Conservation (phyloP, 2,797 vertebrate species). For the Catamblyrhynchus diadema region DNA sequence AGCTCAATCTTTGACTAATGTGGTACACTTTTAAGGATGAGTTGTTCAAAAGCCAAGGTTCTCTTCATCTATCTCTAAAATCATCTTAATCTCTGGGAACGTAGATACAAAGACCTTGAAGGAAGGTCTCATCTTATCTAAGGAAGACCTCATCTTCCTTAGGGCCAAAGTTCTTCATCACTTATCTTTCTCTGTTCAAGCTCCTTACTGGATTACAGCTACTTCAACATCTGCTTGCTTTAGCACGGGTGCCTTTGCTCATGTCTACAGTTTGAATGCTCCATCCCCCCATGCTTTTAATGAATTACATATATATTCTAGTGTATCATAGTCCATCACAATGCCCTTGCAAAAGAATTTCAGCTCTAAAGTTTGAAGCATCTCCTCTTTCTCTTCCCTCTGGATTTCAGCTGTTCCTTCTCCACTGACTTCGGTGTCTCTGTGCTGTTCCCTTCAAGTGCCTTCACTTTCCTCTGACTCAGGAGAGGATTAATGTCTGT, state of each 20-base stretch:
- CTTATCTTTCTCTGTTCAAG: background rate
- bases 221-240: background rate
- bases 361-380: background rate
- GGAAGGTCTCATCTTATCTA: background rate
- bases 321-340: background rate
- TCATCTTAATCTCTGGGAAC: background rate
- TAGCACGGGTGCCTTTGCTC: background rate
- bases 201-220: background rate
- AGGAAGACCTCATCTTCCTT: background rate
- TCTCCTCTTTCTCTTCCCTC: background rate
- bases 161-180: background rate
- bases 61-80: background rate
- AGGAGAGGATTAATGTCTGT: background rate
- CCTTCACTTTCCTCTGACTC: background rate
- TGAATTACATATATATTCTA: background rate
- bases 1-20: background rate
- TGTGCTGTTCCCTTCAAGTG: background rate
- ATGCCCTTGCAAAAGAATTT: background rate
- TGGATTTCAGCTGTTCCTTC: background rate
- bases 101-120: background rate
- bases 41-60: background rate
- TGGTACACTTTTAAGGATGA: background rate
- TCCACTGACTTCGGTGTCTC: background rate
- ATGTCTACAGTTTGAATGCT: accelerated
- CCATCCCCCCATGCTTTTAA: background rate